Base-by-base conservation (phyloP, 2,888 invertebrate genomes). In the Calameuta filiformis region DNA sequence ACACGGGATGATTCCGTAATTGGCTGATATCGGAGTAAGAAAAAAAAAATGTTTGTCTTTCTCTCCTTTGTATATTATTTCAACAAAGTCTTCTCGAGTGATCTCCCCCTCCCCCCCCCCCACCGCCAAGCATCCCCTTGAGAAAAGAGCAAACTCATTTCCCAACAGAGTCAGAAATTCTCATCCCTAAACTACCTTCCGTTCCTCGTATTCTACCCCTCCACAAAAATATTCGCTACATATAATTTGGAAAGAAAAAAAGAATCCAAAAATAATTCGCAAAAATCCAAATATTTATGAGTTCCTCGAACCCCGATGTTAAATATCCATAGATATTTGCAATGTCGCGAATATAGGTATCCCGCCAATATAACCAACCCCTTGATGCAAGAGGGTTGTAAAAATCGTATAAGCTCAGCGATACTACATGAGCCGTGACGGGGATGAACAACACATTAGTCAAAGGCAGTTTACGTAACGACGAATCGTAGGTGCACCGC, bases 391-490 rank as follows among this genome's bases (percentile, higher is more conserved):
- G 77, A 37, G 80, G 80, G 85, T 86, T 87, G 86, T 87, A 86
- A 85, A 87, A 86, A 87, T 85, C 23, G 56, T 56, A 56, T 2
- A 56, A 56, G 23, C 56, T 56, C 84, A 83, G 81, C 82, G 85
- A 85, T 85, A 86, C 86, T 90, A 87, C 87, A 89, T 88, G 88
- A 89, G 87, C 85, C 87, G 86, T 88, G 87, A 86, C 86, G 85
- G 81, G 86, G 84, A 87, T 86, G 89, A 90, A 90, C 90, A 90
- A 90, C 90, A 90, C 89, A 90, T 90, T 90, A 89, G 88, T 90
- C 90, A 90, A 90, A 89, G 87, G 87, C 81, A 85, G 88, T 89
- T 87, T 88, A 85, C 86, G 85, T 56, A 56, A 56, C 56, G 56
- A 56, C 56, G 56, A 56, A 56, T 56, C 56, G 56, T 56, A 56